A percentile compares a stretch with the other conserved stretches of the same genome.
These are phyloP conservation scores for Homarus gammarus DNA, from an alignment of 2,888 invertebrate species.

Conservation along the genomic window DNA sequence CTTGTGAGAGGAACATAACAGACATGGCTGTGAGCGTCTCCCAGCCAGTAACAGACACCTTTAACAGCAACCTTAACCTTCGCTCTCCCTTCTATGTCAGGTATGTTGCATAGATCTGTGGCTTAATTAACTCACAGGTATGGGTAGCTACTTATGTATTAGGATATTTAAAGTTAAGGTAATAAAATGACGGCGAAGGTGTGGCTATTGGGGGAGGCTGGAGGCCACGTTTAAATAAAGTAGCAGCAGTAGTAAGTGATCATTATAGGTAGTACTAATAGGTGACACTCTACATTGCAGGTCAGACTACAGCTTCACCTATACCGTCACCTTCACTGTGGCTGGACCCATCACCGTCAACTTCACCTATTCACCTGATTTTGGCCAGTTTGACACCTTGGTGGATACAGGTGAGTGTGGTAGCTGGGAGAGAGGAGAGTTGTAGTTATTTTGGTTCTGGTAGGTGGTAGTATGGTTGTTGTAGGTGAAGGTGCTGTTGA, in stretches of 20 bases:
- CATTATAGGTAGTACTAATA: too few species aligned
- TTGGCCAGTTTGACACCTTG: background rate
- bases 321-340: background rate
- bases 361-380: background rate
- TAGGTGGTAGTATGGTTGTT: too few species aligned
- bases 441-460: too few species aligned
- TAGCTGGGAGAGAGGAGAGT: too few species aligned
- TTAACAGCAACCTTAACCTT: background rate
- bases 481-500: too few species aligned
- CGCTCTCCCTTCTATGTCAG: background rate
- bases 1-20: background rate
- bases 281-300: background rate
- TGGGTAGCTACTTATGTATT: too few species aligned
- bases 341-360: background rate
- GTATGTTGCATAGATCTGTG: too few species aligned
- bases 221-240: too few species aligned
- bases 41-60: background rate
- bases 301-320: background rate
- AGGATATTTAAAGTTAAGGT: too few species aligned
- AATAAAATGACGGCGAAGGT: too few species aligned
- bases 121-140: background rate
- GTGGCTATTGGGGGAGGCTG: too few species aligned
- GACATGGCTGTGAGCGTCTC: background rate
- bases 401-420: background rate
- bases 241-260: too few species aligned